Base-by-base conservation (phyloP, 2,888 invertebrate genomes). In the Eupithecia tripunctaria region DNA sequence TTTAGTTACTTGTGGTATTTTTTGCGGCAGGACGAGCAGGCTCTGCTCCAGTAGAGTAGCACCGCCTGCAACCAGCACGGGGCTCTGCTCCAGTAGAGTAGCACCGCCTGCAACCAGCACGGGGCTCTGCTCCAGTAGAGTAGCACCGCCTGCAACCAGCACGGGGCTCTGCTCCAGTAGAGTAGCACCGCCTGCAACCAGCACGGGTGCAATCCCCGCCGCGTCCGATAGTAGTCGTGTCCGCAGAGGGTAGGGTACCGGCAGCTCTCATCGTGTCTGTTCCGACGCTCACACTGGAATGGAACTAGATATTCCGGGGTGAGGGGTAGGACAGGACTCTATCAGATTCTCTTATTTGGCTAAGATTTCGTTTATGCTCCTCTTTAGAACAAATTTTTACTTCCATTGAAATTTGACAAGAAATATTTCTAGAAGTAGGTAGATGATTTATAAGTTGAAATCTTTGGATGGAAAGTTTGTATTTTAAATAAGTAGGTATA, bases 381-480 rank as follows among this genome's bases (percentile, higher is more conserved):
- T 18, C 18, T 7, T 43, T 18, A 43, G 18, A 18, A 43, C 18
- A 4, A 15, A 18, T 6, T 18, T 7, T 18, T 0, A 43, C n/a
- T 47, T 47, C 10, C 47, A 8, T n/a, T 47, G 8, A 10, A 47
- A 21, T 47, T n/a, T n/a, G 47, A 47, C 21, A 43, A 7, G 6
- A 43, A 43, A 18, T n/a, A n/a, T 47, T 47, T 47, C 10, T 10
- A 21, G 8, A 43, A 5, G 18, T 43, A 3, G 6, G 5, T 18
- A 18, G 6, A 18, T 43, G 6, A 18, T 41, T 41, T 41, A 41
- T n/a, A 1, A n/a, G n/a, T 47, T 88, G 5, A 32, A 32, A 12
- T 38, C 18, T n/a, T 43, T 43, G 43, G 43, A n/a, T n/a, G 88
- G 89, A 89, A 89, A 89, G 88, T 89, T 89, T 88, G 73, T 82